phyloP scores from a whole-genome alignment of 2,888 invertebrate species.

The Spodoptera picta region DNA sequence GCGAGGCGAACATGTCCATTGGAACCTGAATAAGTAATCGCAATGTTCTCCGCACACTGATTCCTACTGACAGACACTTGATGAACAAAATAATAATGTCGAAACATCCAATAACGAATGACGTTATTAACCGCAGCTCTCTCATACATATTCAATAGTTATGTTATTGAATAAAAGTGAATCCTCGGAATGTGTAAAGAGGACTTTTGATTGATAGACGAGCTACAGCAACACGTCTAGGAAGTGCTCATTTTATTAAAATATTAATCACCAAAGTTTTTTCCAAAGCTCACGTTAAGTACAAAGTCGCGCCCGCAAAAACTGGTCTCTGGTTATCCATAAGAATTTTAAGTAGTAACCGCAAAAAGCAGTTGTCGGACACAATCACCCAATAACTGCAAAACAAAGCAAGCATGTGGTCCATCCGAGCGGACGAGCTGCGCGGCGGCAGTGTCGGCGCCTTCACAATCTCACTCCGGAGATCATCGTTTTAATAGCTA shows the following conservation, averaged over 20 bases:
- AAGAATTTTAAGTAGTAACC: conserved; percentile 31
- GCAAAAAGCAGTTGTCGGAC: conserved; percentile 43
- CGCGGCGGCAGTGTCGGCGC: conserved; percentile 38
- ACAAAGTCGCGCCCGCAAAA: conserved; percentile 40
- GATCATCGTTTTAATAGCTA: conserved; percentile 73
- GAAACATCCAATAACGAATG: conserved; percentile 71
- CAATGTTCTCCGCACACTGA: conserved; percentile 66
- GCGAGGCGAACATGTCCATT: conserved; percentile 71
- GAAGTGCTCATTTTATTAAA: conserved; percentile 68
- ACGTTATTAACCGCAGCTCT: conserved; percentile 71
- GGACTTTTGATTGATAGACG: conserved; percentile 71
- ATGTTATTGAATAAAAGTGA: conserved; percentile 83
- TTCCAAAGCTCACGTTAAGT: conserved; percentile 35
- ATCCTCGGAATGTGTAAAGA: conserved; percentile 71
- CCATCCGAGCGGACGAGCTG: conserved; percentile 3
- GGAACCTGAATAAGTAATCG: conserved; percentile 75
- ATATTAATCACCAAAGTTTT: conserved; percentile 67
- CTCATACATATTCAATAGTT: conserved; percentile 80
- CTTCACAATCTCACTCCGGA: conserved; percentile 50
- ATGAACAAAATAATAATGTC: conserved; percentile 73
- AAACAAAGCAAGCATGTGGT: conserved; percentile 43
- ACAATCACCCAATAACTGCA: conserved; percentile 38
- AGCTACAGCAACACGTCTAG: conserved; percentile 67
- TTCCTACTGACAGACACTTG: conserved; percentile 66
- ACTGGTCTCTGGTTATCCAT: conserved; percentile 31